phyloP scores from a whole-genome alignment of 1,140 invertebrate genomes.

The Ridgeia piscesae region DNA sequence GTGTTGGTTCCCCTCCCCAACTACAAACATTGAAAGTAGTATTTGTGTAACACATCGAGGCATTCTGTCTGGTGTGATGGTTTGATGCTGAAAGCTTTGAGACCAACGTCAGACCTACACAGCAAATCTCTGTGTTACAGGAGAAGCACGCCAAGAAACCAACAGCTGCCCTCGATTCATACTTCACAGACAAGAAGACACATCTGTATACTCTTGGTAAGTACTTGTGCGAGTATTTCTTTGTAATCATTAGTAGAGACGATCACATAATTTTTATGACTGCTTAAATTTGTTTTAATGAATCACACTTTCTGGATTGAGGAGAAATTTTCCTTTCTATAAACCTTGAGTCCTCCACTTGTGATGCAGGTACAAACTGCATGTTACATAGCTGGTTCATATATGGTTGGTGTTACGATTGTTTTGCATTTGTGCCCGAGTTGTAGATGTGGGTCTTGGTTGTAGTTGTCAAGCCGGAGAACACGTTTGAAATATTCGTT shows the following conservation, averaged over 20 bases:
- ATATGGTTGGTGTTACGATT: neutral
- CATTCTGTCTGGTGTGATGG: neutral
- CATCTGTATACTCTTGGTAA: conserved; percentile 85
- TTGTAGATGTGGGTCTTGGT: conserved; percentile 25
- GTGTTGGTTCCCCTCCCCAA: too few relatives aligned
- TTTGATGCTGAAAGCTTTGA: neutral
- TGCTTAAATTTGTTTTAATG: too few relatives aligned
- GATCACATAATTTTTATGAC: too few relatives aligned
- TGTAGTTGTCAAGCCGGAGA: conserved; percentile 80
- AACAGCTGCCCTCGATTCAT: conserved; percentile 79
- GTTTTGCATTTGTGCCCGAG: neutral
- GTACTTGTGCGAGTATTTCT: neutral
- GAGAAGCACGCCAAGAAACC: conserved; percentile 78
- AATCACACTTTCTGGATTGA: neutral
- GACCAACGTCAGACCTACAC: neutral
- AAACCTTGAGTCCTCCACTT: neutral
- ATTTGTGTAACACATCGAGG: too few relatives aligned
- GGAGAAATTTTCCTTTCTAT: neutral
- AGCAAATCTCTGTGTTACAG: conserved; percentile 35
- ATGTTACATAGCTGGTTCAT: too few relatives aligned
- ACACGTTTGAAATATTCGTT: conserved; percentile 68
- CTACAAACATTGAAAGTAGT: too few relatives aligned
- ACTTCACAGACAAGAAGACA: conserved; percentile 92
- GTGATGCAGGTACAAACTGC: neutral
- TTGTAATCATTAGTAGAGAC: too few relatives aligned